These are phyloP conservation scores for Symphodus melops DNA, from an alignment of 2,113 vertebrate genomes.

Conservation along the genomic window DNA sequence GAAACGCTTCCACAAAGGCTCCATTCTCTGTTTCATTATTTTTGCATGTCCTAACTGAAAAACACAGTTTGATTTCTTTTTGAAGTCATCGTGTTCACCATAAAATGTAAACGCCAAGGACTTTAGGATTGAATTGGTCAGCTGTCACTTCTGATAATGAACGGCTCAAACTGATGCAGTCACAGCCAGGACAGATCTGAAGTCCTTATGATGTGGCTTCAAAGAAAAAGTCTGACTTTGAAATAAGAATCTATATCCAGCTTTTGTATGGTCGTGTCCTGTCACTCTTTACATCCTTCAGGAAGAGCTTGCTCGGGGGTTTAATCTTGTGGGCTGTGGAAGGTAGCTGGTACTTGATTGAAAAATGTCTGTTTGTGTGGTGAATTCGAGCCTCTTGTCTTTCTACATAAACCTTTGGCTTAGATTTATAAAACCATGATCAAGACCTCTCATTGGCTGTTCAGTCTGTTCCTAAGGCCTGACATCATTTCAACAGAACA, in stretches of 20 bases:
- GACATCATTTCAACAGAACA: not conserved
- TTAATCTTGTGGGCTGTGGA: slow-evolving; percentile 3
- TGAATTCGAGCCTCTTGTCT: not conserved
- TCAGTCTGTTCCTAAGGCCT: not conserved
- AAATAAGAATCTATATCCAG: slow-evolving; percentile 14
- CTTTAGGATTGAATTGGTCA: not conserved
- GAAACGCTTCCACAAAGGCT: too few relatives aligned
- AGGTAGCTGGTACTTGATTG: slow-evolving; percentile 1
- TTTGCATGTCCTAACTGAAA: too few relatives aligned
- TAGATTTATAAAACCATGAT: not conserved
- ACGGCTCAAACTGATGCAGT: not conserved
- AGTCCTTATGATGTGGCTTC: not conserved
- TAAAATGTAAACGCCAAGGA: not conserved
- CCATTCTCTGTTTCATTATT: too few relatives aligned
- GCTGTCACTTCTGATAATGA: not conserved
- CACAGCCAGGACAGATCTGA: not conserved
- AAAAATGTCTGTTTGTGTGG: not conserved
- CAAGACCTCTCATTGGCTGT: not conserved
- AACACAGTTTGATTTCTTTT: too few relatives aligned
- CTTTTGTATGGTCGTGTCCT: slow-evolving; percentile 37
- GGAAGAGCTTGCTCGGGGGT: slow-evolving; percentile 1
- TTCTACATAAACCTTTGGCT: not conserved
- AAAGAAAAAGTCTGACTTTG: not conserved
- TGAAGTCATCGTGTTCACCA: not conserved
- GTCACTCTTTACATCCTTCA: slow-evolving; percentile 32